Percentiles rank a stretch among this genome's conserved stretches.
Conservation (phyloP, 2,888 invertebrate species). For the Tachystola acroxantha region DNA sequence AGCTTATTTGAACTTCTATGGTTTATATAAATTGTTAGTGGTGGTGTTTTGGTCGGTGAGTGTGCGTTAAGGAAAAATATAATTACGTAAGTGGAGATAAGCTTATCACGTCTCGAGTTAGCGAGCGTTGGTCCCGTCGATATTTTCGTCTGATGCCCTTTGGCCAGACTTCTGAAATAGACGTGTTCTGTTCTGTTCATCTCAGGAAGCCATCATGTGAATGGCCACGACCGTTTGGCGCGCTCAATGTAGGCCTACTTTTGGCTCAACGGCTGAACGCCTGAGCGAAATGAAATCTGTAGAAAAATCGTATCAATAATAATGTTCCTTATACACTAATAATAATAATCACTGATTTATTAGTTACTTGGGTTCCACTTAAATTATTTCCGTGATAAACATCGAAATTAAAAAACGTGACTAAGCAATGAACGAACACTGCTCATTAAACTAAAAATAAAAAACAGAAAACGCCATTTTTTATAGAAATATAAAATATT, state of each 20-base stretch:
- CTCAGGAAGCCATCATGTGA: not conserved
- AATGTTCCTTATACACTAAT: no score
- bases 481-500: no score
- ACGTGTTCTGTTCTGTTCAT: not conserved
- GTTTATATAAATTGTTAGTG: slow-evolving; percentile 13
- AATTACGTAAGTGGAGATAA: slow-evolving; percentile 57
- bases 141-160: slow-evolving; percentile 36
- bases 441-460: no score
- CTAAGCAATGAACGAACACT: no score
- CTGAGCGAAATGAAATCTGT: no score
- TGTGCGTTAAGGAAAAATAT: slow-evolving; percentile 39
- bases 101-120: slow-evolving; percentile 46
- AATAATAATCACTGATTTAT: no score
- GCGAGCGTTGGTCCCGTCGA: slow-evolving; percentile 28
- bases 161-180: slow-evolving; percentile 9
- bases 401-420: no score
- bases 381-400: no score
- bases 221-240: not conserved
- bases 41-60: slow-evolving; percentile 22
- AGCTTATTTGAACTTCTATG: slow-evolving; percentile 4
- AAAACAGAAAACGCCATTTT: no score
- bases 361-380: no score
- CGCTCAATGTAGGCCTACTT: not conserved
- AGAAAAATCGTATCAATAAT: no score
- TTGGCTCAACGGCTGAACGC: not conserved